Evolutionary conservation across 1,140 invertebrate genomes (phyloP), one percentile per base, ranked within the genome.

Genomic region (Bicyclus anynana): DNA sequence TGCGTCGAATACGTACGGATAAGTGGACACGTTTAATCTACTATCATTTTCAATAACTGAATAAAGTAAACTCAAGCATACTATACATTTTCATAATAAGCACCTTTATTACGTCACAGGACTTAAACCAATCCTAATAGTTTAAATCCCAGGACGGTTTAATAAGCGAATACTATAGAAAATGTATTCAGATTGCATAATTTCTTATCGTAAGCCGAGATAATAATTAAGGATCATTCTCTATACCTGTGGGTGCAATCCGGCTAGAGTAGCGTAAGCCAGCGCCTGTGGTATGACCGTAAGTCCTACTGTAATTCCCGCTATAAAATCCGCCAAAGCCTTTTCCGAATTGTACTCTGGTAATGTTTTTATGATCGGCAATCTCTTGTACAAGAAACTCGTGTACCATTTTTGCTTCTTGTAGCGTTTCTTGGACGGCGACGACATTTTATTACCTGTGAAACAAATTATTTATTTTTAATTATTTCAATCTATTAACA

Each of bases 231-330:
- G 44, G 44, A 27, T 46, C 26, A 54, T 35, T 33, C 40, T 16
- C 46, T 37, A 27, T 75, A 96, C 95, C 91, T 97, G 94, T 37
- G 94, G 93, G 72, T 94, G 93, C 38, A 97, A 75, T 18, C 95
- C 95, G 16, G 95, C 96, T 38, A 97, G 87, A 10, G 94, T 94
- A 0, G 96, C 95, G 84, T 97, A 97, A 5, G 96, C 96, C 52
- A 97, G 81, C 40, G 94, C 95, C 78, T 98, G 96, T 0, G 96
- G 96, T 87, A 97, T 94, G 18, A 97, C 95, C 1, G 96, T 97
- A 5, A 97, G 90, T 0, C 95, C 96, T 1, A 97, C 96, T 12
- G 96, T 95, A 37, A 95, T 86, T 4, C 96, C 96, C 5, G 96
- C 96, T 69, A 96, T 95, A 14, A 93, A 70, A 84, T 96, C 95